These are phyloP conservation scores for Rhinatrema bivittatum DNA, from an alignment of 2,797 vertebrate genomes.

Conservation along the genomic window DNA sequence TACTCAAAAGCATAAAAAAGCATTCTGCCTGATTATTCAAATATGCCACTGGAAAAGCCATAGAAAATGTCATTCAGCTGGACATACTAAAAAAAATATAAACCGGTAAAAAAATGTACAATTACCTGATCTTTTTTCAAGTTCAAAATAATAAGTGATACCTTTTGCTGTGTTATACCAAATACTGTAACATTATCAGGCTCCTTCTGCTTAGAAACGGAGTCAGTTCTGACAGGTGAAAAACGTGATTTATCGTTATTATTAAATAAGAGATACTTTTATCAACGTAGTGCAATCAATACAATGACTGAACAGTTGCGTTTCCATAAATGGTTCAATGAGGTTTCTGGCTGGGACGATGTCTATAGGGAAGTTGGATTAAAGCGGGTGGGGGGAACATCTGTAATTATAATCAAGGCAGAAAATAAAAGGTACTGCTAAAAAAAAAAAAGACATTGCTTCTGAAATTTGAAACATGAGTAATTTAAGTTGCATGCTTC, in stretches of 20 bases:
- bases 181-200: slow-evolving; percentile 47
- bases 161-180: slow-evolving; percentile 25
- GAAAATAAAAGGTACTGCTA: slow-evolving; percentile 14
- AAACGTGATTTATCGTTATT: slow-evolving; percentile 55
- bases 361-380: too few species aligned
- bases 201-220: slow-evolving; percentile 39
- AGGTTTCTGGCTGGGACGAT: slow-evolving; percentile 8
- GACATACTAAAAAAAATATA: slow-evolving; percentile 34
- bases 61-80: slow-evolving; percentile 20
- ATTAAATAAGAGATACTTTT: too few species aligned
- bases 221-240: slow-evolving; percentile 44
- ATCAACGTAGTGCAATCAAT: slow-evolving; percentile 1
- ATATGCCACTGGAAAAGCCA: slow-evolving; percentile 28
- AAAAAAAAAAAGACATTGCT: too few species aligned
- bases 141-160: slow-evolving; percentile 36
- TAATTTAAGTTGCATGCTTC: slow-evolving; percentile 4
- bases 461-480: slow-evolving; percentile 9
- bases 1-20: slow-evolving; percentile 46
- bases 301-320: neutral
- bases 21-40: slow-evolving; percentile 46
- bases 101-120: slow-evolving; percentile 29
- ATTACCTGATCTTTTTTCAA: too few species aligned
- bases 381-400: too few species aligned
- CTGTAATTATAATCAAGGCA: slow-evolving; percentile 1
- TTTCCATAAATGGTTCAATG: slow-evolving; percentile 1